A percentile compares a stretch with the other conserved stretches of the same genome.
Conservation (phyloP, 1,140 invertebrate genomes). For the Ceratosolen fusciceps region DNA sequence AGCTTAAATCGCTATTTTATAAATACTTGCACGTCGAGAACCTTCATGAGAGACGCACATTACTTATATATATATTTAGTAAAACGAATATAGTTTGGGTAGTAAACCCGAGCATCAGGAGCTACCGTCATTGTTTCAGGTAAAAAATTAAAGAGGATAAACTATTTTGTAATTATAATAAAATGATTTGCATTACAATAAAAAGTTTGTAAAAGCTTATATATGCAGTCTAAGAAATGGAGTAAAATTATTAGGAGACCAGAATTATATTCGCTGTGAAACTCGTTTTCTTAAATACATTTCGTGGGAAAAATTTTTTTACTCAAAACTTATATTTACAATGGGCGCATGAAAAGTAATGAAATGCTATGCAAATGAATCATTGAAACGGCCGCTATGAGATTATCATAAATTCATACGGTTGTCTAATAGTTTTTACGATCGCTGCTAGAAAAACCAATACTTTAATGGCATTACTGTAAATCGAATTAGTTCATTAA, state of each 20-base stretch:
- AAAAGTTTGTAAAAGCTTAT: background rate
- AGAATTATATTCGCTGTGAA: background rate
- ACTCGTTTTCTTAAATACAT: constrained; percentile 22
- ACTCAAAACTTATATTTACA: background rate
- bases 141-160: too few species aligned
- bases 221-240: background rate
- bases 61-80: too few species aligned
- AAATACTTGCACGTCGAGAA: too few species aligned
- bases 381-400: background rate
- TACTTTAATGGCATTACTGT: too few species aligned
- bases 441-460: too few species aligned
- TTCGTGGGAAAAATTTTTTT: background rate
- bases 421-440: constrained; percentile 4
- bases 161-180: background rate
- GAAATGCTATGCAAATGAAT: constrained; percentile 8
- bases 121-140: too few species aligned
- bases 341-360: background rate
- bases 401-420: constrained; percentile 21
- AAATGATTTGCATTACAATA: background rate
- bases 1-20: too few species aligned
- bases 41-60: too few species aligned
- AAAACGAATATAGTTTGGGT: too few species aligned
- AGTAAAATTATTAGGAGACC: background rate
- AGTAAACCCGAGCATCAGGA: too few species aligned
- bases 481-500: too few species aligned